These are phyloP conservation scores for Dasysyrphus tricinctus DNA, from an alignment of 2,888 invertebrate species.

Conservation along the genomic window DNA sequence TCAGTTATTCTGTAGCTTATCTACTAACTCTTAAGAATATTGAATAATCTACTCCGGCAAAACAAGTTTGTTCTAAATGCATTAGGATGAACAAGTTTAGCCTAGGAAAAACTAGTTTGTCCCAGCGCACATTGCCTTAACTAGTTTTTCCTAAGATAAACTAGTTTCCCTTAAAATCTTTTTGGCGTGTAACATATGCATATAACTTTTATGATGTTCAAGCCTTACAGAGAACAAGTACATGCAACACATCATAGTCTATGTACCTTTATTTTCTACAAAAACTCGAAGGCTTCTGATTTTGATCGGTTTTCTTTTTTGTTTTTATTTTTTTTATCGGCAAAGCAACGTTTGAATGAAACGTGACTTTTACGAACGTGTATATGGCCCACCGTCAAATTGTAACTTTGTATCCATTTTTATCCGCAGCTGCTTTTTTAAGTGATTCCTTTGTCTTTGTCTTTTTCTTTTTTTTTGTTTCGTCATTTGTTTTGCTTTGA, in stretches of 20 bases:
- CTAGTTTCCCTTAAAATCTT: too few species aligned
- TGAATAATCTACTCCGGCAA: too few species aligned
- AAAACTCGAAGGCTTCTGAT: slow-evolving; percentile 27
- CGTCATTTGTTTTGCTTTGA: slow-evolving; percentile 38
- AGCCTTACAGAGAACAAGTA: neutral
- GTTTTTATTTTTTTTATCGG: neutral
- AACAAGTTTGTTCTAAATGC: too few species aligned
- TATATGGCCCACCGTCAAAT: neutral
- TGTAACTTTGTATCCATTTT: slow-evolving; percentile 16
- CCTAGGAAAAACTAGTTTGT: too few species aligned
- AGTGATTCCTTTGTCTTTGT: slow-evolving; percentile 21
- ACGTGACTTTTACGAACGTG: slow-evolving; percentile 28
- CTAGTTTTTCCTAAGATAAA: too few species aligned
- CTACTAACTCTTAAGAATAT: too few species aligned
- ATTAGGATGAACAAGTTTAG: too few species aligned
- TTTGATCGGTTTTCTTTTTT: slow-evolving; percentile 17
- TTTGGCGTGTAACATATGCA: too few species aligned
- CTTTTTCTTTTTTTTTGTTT: neutral
- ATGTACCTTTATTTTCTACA: neutral
- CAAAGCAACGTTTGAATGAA: slow-evolving; percentile 20
- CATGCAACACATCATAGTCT: neutral
- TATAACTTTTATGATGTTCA: neutral
- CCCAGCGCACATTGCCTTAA: too few species aligned
- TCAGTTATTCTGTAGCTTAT: too few species aligned
- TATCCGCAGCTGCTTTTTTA: slow-evolving; percentile 21